These are phyloP conservation scores for Pardalotus punctatus DNA, from an alignment of 2,113 vertebrate genomes.

Conservation along the genomic window DNA sequence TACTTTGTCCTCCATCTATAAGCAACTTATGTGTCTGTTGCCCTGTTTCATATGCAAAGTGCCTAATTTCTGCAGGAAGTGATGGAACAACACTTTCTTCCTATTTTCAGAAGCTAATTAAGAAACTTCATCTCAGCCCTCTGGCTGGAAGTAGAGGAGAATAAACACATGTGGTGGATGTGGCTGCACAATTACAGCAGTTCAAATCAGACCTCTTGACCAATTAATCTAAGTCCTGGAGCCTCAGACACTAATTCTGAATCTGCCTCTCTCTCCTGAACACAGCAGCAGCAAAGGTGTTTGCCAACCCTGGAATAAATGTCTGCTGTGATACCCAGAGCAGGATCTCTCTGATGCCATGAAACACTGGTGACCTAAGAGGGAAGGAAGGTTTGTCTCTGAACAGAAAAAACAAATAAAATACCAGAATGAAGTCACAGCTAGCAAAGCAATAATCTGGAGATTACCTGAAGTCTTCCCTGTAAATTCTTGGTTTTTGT, in stretches of 20 bases:
- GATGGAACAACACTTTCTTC: background rate
- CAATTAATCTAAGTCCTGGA: background rate
- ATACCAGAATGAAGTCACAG: background rate
- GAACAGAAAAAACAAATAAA: background rate
- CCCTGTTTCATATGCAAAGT: background rate
- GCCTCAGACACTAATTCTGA: background rate
- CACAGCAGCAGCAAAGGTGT: background rate
- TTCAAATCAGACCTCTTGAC: background rate
- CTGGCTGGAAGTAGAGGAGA: background rate
- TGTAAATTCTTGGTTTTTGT: background rate
- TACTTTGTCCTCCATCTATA: background rate
- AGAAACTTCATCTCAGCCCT: background rate
- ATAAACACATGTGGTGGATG: background rate
- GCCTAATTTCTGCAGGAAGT: background rate
- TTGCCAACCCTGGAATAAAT: background rate
- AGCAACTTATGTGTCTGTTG: background rate
- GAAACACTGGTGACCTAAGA: background rate
- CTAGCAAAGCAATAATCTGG: background rate
- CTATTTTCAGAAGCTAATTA: background rate
- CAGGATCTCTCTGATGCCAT: background rate
- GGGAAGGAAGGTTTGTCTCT: background rate
- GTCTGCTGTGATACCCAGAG: background rate
- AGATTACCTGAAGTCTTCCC: background rate
- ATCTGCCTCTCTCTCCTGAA: background rate
- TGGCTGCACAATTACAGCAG: background rate